Base-by-base conservation (phyloP, 92 coral and sea anemone genomes). In the Plumapathes pennacea region DNA sequence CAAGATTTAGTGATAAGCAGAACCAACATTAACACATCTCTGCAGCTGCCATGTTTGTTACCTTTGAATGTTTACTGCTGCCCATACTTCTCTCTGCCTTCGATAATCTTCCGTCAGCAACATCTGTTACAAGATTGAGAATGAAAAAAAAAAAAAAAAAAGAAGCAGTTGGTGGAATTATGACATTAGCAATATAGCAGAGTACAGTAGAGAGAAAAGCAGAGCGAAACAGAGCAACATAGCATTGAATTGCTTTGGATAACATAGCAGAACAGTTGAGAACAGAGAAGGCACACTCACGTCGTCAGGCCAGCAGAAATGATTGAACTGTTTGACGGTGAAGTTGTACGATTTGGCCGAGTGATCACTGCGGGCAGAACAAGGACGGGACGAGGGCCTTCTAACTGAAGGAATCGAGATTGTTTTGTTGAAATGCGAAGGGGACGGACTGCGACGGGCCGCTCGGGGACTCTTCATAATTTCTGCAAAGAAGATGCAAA, bases 61-160 rank as follows among this genome's bases (percentile, higher is more conserved):
- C 98, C 98, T 76, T 46, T 92, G 98, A 22, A 92, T 92, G 46
- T 88, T 92, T 40, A 92, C 96, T 11, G 98, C 98, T 2, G 98
- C 98, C 98, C 98, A 92, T 54, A 83, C 89, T 61, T 88, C 96
- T 32, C 95, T 80, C 62, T 92, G 98, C 23, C 96, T 77, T 52
- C 68, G 73, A 64, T 88, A 85, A 53, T 92, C 98, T 15, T 88
- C 96, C 42, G 55, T 51, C 10, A 92, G 83, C 38, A 88, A 56
- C 25, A 78, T 66, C 99, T 94, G 64, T 3, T 4, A 37, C 9
- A 34, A 15, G 11, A 59, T 42, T 34, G 18, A 11, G 0, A 25
- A 10, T 1, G 10, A 4, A 66, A 20, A 12, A 11, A 3, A 60
- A 24, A 5, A 8, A 11, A 8, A 4, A 0, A 46, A 46, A 13